phyloP scores from a whole-genome alignment of 2,797 vertebrate species.

The Epinephelus coioides region DNA sequence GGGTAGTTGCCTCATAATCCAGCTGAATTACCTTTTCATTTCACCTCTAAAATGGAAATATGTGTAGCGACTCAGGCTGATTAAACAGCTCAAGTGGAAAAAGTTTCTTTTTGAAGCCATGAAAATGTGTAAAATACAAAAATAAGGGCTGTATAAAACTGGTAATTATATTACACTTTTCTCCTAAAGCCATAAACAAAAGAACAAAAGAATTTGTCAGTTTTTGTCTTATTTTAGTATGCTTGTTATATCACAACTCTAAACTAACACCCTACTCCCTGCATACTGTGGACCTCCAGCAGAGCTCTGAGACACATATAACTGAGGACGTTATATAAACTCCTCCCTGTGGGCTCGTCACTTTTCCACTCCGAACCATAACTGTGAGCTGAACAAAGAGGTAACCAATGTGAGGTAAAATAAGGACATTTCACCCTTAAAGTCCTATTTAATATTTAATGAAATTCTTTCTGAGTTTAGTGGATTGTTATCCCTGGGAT shows the following conservation, averaged over 20 bases:
- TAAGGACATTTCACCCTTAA: neutral
- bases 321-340: slow-evolving; percentile 11
- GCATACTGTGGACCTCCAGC: neutral
- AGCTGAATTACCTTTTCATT: neutral
- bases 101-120: neutral
- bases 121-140: neutral
- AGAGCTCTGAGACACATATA: neutral
- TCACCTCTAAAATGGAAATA: neutral
- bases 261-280: neutral
- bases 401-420: neutral
- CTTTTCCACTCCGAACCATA: neutral
- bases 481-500: neutral
- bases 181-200: neutral
- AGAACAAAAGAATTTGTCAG: neutral
- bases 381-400: slow-evolving; percentile 9
- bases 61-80: neutral
- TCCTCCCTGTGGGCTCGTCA: neutral
- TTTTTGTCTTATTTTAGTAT: neutral
- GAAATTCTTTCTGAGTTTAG: neutral
- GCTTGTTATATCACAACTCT: neutral
- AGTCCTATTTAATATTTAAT: neutral
- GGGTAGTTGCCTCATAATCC: neutral
- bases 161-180: neutral
- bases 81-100: neutral
- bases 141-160: neutral